Conservation (phyloP, 2,113 vertebrate species). For the zebrafish (Danio rerio) region GRCz12tu NC_133186.1:614001-614500, state of each 20-base stretch:
- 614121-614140: too few relatives aligned
- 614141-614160: too few relatives aligned
- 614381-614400: not conserved
- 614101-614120: too few relatives aligned
- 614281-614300: not conserved
- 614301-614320: constrained; percentile 34
- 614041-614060: too few relatives aligned
- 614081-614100: too few relatives aligned
- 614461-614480: not conserved
- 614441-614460: constrained; percentile 20
- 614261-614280: constrained; percentile 70
- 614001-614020: too few relatives aligned
- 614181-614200: not conserved
- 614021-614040: too few relatives aligned
- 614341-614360: constrained; percentile 54
- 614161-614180: too few relatives aligned
- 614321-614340: constrained; percentile 34
- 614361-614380: constrained; percentile 9
- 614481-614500: not conserved
- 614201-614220: constrained; percentile 43
- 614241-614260: constrained; percentile 75
- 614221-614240: not conserved
- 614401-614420: constrained; percentile 32
- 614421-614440: constrained; percentile 53
- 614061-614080: too few relatives aligned